Conservation (phyloP, 2,113 vertebrate genomes). For the Eonycteris spelaea region DNA sequence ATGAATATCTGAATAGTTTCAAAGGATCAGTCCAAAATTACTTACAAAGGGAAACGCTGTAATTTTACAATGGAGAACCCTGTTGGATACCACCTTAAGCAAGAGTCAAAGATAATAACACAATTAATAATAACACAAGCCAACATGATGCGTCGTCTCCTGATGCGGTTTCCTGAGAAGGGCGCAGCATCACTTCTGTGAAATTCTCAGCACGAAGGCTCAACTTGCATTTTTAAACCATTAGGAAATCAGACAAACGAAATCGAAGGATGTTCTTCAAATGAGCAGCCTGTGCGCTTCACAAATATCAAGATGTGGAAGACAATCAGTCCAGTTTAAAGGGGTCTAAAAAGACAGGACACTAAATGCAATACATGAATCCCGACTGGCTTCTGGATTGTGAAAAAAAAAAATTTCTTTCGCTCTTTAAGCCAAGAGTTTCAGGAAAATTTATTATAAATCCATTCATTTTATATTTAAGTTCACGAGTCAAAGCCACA, state of each 20-base stretch:
- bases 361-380: not conserved
- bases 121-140: not conserved
- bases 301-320: not conserved
- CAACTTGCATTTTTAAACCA: not conserved
- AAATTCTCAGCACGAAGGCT: not conserved
- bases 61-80: not conserved
- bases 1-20: not conserved
- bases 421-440: slow-evolving; percentile 13
- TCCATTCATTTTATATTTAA: slow-evolving; percentile 58
- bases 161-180: not conserved
- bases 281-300: not conserved
- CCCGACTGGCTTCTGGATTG: not conserved
- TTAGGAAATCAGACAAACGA: not conserved
- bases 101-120: not conserved
- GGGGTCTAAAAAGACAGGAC: not conserved
- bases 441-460: slow-evolving; percentile 45
- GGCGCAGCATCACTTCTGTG: not conserved
- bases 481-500: slow-evolving; percentile 8
- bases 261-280: not conserved
- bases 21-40: not conserved
- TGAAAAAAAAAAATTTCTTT: not conserved
- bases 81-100: not conserved
- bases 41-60: not conserved
- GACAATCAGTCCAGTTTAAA: not conserved
- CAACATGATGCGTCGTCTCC: not conserved